Evolutionary conservation across 2,797 vertebrate genomes (phyloP).

Genomic region (Siniperca obscura): DNA sequence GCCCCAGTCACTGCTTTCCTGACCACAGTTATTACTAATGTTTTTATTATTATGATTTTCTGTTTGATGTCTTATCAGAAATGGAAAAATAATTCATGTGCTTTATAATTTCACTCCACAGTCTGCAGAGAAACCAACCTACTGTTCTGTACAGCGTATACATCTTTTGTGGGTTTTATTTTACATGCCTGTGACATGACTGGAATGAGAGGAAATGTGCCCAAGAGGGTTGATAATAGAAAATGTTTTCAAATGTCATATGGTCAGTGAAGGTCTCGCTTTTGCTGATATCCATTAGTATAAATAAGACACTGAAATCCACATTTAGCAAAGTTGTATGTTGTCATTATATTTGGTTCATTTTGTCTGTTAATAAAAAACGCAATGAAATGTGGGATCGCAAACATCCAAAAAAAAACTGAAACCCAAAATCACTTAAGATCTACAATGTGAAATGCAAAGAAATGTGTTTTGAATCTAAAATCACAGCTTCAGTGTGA

Average conservation of each 20-base stretch:
- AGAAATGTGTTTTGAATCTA: too few relatives aligned
- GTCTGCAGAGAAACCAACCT: not conserved
- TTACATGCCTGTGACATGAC: not conserved
- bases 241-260: not conserved
- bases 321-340: too few relatives aligned
- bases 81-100: conserved; percentile 2
- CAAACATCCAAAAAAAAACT: too few relatives aligned
- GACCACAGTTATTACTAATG: not conserved
- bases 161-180: too few relatives aligned
- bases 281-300: too few relatives aligned
- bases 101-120: not conserved
- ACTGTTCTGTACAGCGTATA: not conserved
- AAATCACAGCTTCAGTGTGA: too few relatives aligned
- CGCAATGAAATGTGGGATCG: too few relatives aligned
- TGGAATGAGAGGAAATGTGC: conserved; percentile 1
- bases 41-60: conserved; percentile 6
- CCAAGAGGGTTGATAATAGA: not conserved
- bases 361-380: too few relatives aligned
- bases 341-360: too few relatives aligned
- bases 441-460: too few relatives aligned
- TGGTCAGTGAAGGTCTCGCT: not conserved
- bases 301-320: not conserved
- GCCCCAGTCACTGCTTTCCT: not conserved
- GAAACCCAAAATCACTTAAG: too few relatives aligned
- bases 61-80: not conserved